These are phyloP conservation scores for Syrphus vitripennis DNA, from an alignment of 2,888 invertebrate species.

Conservation along the genomic window DNA sequence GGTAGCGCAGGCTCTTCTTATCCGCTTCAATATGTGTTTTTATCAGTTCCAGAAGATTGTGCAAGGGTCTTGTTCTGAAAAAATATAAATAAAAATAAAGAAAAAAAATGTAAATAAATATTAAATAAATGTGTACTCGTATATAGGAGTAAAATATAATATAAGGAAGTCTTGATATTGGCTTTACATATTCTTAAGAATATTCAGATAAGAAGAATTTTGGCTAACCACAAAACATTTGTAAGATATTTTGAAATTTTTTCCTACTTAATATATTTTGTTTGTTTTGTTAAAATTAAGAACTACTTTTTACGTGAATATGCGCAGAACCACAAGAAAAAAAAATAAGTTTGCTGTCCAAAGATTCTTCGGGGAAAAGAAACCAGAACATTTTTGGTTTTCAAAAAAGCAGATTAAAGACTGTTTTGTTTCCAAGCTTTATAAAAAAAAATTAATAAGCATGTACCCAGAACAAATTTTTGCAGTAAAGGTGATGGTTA, in stretches of 20 bases:
- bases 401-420: no score
- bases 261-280: no score
- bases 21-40: neutral
- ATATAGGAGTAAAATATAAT: neutral
- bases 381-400: no score
- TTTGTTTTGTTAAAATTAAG: no score
- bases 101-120: neutral
- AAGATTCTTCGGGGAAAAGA: no score
- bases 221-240: neutral
- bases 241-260: neutral
- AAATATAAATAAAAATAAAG: conserved; percentile 35
- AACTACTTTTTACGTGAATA: no score
- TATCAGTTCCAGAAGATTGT: conserved; percentile 34
- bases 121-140: neutral
- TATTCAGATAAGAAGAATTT: conserved; percentile 1
- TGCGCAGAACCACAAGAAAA: no score
- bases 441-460: no score
- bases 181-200: neutral
- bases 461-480: no score
- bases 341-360: no score
- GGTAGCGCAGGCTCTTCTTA: conserved; percentile 6
- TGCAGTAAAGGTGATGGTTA: no score
- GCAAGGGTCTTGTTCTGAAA: conserved; percentile 38
- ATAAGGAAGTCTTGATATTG: neutral
- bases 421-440: no score